Evolutionary conservation across 1,140 invertebrate genomes (phyloP).

Genomic region (Nasonia vitripennis): DNA sequence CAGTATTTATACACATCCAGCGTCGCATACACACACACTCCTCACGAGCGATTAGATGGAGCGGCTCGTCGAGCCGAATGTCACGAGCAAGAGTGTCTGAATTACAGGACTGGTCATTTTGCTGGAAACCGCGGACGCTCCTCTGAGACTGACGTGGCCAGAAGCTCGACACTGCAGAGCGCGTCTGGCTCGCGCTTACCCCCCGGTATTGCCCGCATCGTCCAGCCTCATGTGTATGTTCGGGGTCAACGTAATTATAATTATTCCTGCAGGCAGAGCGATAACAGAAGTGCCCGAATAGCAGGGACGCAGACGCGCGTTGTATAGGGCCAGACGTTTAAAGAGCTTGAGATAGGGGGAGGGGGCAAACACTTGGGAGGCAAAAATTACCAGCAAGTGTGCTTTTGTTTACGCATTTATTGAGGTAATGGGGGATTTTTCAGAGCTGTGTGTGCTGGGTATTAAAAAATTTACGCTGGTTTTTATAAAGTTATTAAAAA

Average conservation of each 20-base stretch:
- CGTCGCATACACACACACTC: too few relatives aligned
- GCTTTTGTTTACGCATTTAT: too few relatives aligned
- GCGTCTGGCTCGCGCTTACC: neutral
- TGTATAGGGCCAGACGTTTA: neutral
- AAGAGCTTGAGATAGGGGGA: too few relatives aligned
- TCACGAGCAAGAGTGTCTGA: constrained; percentile 40
- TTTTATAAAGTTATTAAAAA: neutral
- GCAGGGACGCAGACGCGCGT: neutral
- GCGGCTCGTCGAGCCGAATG: neutral
- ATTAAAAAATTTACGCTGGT: too few relatives aligned
- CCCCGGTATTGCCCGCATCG: neutral
- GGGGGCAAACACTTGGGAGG: too few relatives aligned
- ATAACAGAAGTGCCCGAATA: constrained; percentile 12
- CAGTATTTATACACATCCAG: too few relatives aligned
- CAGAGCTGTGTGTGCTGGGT: too few relatives aligned
- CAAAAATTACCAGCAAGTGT: too few relatives aligned
- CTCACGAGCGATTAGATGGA: constrained; percentile 7
- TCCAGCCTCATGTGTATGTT: neutral
- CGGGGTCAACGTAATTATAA: constrained; percentile 35
- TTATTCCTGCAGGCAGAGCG: constrained; percentile 16
- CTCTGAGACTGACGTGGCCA: constrained; percentile 37
- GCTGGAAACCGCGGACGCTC: constrained; percentile 36
- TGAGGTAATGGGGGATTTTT: too few relatives aligned
- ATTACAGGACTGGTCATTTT: constrained; percentile 28
- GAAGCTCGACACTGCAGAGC: neutral